Evolutionary conservation across 2,888 invertebrate genomes (phyloP), one percentile per base, ranked within the genome.

Genomic region (Diarsia dahlii): DNA sequence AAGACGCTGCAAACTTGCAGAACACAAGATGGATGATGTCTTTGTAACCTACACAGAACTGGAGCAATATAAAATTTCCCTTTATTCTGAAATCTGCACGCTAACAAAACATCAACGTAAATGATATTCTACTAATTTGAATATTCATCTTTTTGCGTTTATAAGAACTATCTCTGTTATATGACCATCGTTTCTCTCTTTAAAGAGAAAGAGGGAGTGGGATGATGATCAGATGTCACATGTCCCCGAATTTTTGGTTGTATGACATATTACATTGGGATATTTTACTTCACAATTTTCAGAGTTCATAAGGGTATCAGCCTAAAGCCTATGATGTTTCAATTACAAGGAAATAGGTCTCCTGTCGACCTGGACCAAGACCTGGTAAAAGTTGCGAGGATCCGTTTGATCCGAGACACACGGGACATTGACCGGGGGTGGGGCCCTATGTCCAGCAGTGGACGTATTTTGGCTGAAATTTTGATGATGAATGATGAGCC

Each of bases 11-110:
- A 1, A 18, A 50, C 20, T 46, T 46, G 2, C 48, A 6, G 3
- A 60, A 50, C 45, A 58, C 15, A 34, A 52, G 23, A 60, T 20
- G 9, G 23, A 52, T 52, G 15, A 34, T 34, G 64, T 28, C 28
- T 28, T 65, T 9, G 20, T 28, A 28, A 70, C 46, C n/a, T 28
- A 48, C 18, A 39, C 46, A 78, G 28, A 28, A 2, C 28, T 2
- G 28, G 28, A 28, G 28, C 28, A 28, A 28, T 28, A 28, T 28
- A 28, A 28, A 28, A 28, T 28, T 28, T 45, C 15, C 10, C 3
- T 28, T 3, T 20, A 28, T 78, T 48, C 46, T n/a, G 23, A 28
- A 62, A 78, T 48, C 9, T n/a, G 39, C 34, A 68, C 52, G 52
- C 15, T n/a, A 48, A 48, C 23, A 52, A 60, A 67, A 34, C 58